Conservation (phyloP, 92 coral and sea anemone genomes). For the Montipora capitata region DNA sequence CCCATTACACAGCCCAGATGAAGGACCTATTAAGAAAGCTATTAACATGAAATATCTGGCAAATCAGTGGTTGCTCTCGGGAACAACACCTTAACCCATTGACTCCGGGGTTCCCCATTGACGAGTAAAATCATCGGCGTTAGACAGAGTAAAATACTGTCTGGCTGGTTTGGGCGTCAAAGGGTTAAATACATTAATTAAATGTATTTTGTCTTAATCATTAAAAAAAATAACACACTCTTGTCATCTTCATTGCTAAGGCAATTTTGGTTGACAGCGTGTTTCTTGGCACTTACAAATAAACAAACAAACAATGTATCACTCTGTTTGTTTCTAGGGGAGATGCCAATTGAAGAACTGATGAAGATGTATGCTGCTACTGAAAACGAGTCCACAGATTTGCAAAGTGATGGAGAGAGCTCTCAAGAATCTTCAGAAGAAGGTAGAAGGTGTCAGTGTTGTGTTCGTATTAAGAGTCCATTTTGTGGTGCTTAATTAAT, state of each 20-base stretch:
- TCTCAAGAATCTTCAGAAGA: constrained; percentile 88
- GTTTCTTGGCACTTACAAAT: too few relatives aligned
- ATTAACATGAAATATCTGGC: constrained; percentile 15
- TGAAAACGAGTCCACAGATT: constrained; percentile 85
- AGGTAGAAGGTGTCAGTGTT: constrained; percentile 8
- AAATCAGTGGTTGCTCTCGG: constrained; percentile 35
- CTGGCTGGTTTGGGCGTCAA: too few relatives aligned
- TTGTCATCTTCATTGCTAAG: too few relatives aligned
- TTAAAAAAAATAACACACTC: too few relatives aligned
- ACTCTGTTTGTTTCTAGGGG: constrained; percentile 68
- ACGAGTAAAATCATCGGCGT: too few relatives aligned
- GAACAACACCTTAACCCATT: too few relatives aligned
- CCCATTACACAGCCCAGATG: constrained; percentile 67
- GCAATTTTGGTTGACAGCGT: too few relatives aligned
- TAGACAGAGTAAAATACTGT: too few relatives aligned
- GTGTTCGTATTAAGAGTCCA: neutral
- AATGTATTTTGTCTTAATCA: too few relatives aligned
- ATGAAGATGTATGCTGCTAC: constrained; percentile 86
- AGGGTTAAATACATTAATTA: too few relatives aligned
- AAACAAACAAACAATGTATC: neutral
- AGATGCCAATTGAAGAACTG: constrained; percentile 96
- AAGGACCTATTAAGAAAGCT: constrained; percentile 78
- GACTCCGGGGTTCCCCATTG: too few relatives aligned
- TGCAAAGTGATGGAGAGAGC: constrained; percentile 83
- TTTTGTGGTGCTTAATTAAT: neutral